Evolutionary conservation across 1,140 invertebrate species (phyloP).

Genomic region (Drosophila lini): DNA sequence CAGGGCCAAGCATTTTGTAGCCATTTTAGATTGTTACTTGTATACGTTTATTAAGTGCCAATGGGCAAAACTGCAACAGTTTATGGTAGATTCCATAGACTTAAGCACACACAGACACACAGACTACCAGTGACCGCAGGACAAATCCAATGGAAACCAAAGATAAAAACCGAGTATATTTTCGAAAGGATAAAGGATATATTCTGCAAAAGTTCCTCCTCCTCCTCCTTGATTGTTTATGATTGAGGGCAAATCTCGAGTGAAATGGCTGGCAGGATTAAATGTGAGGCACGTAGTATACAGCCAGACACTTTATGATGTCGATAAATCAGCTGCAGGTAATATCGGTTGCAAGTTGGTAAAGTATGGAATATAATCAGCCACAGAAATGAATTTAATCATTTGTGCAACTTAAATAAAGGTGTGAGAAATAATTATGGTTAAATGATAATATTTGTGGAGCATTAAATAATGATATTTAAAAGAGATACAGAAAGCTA

Average conservation of each 20-base stretch:
- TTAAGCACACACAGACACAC: constrained; percentile 9
- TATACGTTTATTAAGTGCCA: constrained; percentile 72
- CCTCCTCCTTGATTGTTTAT: constrained; percentile 37
- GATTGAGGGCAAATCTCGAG: constrained; percentile 28
- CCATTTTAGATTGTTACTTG: constrained; percentile 56
- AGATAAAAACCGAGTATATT: constrained; percentile 27
- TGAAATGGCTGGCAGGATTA: constrained; percentile 23
- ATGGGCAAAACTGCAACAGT: constrained; percentile 37
- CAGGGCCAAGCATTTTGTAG: constrained; percentile 49
- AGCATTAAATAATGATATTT: too few species aligned
- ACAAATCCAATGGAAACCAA: constrained; percentile 34
- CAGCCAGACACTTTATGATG: constrained; percentile 41
- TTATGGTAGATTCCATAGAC: constrained; percentile 12
- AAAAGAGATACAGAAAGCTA: neutral
- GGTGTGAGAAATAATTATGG: neutral
- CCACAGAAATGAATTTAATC: constrained; percentile 1
- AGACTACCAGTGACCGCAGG: constrained; percentile 7
- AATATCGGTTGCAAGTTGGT: constrained; percentile 9
- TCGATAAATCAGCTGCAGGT: constrained; percentile 35
- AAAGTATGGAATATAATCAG: constrained; percentile 12
- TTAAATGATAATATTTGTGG: neutral
- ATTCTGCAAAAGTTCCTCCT: constrained; percentile 34
- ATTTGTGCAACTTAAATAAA: neutral
- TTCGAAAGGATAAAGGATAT: constrained; percentile 20
- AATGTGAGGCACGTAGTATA: constrained; percentile 35